Evolutionary conservation across 2,113 vertebrate genomes (phyloP).

Genomic region (Mellivora capensis): DNA sequence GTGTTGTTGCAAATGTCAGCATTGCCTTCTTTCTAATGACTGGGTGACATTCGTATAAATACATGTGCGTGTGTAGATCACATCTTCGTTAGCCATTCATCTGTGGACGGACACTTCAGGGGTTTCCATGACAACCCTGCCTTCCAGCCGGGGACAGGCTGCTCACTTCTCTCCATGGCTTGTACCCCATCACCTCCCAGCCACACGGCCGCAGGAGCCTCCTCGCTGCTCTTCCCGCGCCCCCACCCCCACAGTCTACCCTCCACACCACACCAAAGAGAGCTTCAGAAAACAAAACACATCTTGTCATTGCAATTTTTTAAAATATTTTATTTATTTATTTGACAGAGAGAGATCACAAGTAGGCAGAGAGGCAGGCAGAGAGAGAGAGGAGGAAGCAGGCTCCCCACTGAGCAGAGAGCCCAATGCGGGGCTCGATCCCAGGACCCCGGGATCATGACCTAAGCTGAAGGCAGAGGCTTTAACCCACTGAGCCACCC

Average conservation of each 20-base stretch:
- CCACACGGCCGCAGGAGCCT: fast-evolving
- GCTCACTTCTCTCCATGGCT: background rate
- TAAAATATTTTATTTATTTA: too few species aligned
- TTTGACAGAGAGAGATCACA: too few species aligned
- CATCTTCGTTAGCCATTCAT: background rate
- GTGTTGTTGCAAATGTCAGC: background rate
- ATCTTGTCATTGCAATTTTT: background rate
- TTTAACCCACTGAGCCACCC: too few species aligned
- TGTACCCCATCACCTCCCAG: background rate
- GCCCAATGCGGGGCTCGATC: too few species aligned
- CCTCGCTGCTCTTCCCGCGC: background rate
- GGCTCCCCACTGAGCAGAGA: too few species aligned
- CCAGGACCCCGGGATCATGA: too few species aligned
- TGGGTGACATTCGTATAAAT: background rate
- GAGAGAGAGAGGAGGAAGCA: too few species aligned
- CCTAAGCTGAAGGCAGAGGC: too few species aligned
- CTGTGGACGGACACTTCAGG: background rate
- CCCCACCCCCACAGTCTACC: too few species aligned
- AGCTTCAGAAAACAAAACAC: background rate
- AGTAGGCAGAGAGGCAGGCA: too few species aligned
- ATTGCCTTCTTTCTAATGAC: background rate
- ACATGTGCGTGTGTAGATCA: background rate
- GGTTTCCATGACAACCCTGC: background rate
- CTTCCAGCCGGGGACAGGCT: background rate
- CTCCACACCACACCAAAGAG: background rate